Evolutionary conservation across 2,113 vertebrate species (phyloP).

Genomic region (Chaenogobius annularis): DNA sequence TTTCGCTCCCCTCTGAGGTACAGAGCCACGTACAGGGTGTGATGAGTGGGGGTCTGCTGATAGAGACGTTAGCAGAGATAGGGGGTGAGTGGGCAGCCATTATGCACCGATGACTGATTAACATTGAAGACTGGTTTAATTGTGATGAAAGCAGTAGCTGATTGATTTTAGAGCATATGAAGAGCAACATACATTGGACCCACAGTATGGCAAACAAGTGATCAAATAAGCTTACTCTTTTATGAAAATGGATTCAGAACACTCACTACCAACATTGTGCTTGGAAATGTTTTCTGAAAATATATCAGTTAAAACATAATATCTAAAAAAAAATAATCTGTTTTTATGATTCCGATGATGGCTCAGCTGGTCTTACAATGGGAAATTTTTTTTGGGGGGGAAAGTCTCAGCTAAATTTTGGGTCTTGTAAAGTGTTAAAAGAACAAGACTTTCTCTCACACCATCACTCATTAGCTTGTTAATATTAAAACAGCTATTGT

Average conservation of each 20-base stretch:
- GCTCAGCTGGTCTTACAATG: slow-evolving; percentile 28
- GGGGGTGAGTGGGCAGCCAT: slow-evolving; percentile 10
- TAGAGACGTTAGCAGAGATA: slow-evolving; percentile 43
- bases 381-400: neutral
- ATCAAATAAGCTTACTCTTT: neutral
- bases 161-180: slow-evolving; percentile 23
- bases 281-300: neutral
- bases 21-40: slow-evolving; percentile 24
- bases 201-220: neutral
- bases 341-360: slow-evolving; percentile 2
- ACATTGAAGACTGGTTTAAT: slow-evolving; percentile 33
- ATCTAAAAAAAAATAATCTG: neutral
- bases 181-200: neutral
- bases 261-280: neutral
- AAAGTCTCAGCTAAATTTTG: slow-evolving; percentile 39
- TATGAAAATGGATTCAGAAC: neutral
- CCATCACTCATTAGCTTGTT: slow-evolving; percentile 1
- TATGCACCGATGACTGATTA: slow-evolving; percentile 21
- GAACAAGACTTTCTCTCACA: slow-evolving; percentile 8
- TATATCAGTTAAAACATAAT: neutral
- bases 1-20: slow-evolving; percentile 56
- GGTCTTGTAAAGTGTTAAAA: slow-evolving; percentile 19
- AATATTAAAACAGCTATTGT: slow-evolving; percentile 7
- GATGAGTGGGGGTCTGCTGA: slow-evolving; percentile 41
- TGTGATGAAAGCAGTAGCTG: slow-evolving; percentile 24